These are phyloP conservation scores for Chymomyza caudatula DNA, from an alignment of 2,888 invertebrate genomes.

Conservation along the genomic window DNA sequence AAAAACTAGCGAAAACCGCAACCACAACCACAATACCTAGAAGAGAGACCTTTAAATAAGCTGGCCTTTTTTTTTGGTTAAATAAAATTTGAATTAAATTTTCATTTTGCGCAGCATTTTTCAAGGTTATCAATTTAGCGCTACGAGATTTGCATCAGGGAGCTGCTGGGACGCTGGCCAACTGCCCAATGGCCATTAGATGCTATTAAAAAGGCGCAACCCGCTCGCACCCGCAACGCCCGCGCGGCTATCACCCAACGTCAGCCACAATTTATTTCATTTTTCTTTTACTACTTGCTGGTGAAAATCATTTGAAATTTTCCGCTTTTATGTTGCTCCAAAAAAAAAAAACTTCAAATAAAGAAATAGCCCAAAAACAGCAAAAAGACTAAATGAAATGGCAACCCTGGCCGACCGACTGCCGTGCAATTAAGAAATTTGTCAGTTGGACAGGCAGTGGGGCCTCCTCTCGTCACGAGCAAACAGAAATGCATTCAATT, in stretches of 20 bases:
- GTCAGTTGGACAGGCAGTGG: conserved; percentile 34
- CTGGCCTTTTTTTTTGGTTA: neutral
- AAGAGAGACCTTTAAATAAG: neutral
- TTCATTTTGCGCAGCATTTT: conserved; percentile 23
- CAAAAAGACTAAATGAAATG: neutral
- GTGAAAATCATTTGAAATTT: conserved; percentile 18
- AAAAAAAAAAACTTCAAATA: conserved; percentile 3
- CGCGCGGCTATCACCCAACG: neutral
- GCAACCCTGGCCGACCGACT: neutral
- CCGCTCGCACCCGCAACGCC: neutral
- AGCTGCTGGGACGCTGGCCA: neutral
- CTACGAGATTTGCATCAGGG: neutral
- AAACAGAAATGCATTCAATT: conserved; percentile 68
- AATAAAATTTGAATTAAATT: neutral
- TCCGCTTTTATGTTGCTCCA: conserved; percentile 33
- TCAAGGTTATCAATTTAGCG: conserved; percentile 56
- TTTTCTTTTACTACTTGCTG: conserved; percentile 1
- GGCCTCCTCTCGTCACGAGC: conserved; percentile 12
- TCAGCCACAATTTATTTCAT: neutral
- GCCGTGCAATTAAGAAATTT: conserved; percentile 53
- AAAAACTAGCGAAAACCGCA: neutral
- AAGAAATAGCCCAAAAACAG: neutral
- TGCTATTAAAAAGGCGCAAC: conserved; percentile 32
- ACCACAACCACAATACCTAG: neutral
- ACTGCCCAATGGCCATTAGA: conserved; percentile 57